These are phyloP conservation scores for Trochalopteron elliotii DNA, from an alignment of 2,113 vertebrate genomes.

Conservation along the genomic window DNA sequence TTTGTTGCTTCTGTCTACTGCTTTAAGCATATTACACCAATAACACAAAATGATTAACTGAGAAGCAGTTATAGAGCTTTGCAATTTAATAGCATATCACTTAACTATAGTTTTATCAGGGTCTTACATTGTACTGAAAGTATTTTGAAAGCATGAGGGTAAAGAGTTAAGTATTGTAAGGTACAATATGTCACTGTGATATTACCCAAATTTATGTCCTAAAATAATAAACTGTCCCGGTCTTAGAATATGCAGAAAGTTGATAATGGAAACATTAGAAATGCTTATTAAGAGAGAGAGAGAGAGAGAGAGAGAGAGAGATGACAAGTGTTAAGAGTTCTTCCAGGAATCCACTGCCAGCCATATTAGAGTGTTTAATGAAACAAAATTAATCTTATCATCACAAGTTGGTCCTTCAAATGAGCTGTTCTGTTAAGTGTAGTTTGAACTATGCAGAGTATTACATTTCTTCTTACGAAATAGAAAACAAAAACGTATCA, in stretches of 20 bases:
- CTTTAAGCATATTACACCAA: not conserved
- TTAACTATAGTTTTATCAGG: not conserved
- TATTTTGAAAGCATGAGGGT: not conserved
- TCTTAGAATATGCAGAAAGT: not conserved
- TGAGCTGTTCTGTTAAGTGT: not conserved
- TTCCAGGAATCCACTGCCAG: not conserved
- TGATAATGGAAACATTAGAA: not conserved
- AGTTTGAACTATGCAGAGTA: not conserved
- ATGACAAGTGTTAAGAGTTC: not conserved
- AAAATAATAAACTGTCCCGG: not conserved
- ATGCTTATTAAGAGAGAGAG: not conserved
- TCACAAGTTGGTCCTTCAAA: not conserved
- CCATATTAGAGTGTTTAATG: not conserved
- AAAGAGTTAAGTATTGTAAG: not conserved
- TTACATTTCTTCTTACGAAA: not conserved
- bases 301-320: not conserved
- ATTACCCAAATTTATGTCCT: not conserved
- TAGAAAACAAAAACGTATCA: not conserved
- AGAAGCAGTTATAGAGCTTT: not conserved
- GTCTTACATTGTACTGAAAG: not conserved
- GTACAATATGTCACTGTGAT: not conserved
- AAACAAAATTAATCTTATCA: constrained; percentile 1
- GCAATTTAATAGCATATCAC: not conserved
- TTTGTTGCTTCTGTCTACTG: not conserved
- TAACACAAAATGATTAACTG: not conserved